Evolutionary conservation across 1,140 invertebrate species (phyloP).

Genomic region (Dolichoris vasculosae): DNA sequence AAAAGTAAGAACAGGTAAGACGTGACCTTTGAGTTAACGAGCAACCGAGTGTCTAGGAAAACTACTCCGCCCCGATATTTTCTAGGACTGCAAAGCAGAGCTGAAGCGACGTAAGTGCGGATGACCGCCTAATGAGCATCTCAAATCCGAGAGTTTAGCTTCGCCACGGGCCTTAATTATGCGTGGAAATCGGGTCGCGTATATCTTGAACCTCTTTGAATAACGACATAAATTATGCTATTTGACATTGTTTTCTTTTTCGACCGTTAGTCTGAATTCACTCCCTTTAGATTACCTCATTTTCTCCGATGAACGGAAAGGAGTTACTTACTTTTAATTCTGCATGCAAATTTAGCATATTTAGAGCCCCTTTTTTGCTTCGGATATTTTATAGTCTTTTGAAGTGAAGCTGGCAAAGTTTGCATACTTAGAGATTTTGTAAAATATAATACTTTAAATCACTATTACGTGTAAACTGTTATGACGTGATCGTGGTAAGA

Average conservation of each 20-base stretch:
- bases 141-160: neutral
- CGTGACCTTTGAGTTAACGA: constrained; percentile 18
- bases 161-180: constrained; percentile 1
- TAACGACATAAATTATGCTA: neutral
- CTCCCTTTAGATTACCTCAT: neutral
- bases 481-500: no score
- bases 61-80: neutral
- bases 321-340: constrained; percentile 8
- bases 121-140: constrained; percentile 35
- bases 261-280: no score
- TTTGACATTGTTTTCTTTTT: neutral
- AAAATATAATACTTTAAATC: neutral
- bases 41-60: neutral
- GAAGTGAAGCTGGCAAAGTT: neutral
- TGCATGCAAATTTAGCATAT: neutral
- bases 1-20: neutral
- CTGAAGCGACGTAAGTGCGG: neutral
- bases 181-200: neutral
- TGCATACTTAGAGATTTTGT: neutral
- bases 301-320: neutral
- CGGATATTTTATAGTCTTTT: neutral
- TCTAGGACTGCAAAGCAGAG: neutral
- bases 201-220: neutral
- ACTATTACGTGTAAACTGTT: neutral
- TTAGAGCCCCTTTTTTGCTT: neutral